A percentile compares a stretch with the other conserved stretches of the same genome.
Conservation (phyloP, 1,140 invertebrate species). For the Drosophila sp. region DNA sequence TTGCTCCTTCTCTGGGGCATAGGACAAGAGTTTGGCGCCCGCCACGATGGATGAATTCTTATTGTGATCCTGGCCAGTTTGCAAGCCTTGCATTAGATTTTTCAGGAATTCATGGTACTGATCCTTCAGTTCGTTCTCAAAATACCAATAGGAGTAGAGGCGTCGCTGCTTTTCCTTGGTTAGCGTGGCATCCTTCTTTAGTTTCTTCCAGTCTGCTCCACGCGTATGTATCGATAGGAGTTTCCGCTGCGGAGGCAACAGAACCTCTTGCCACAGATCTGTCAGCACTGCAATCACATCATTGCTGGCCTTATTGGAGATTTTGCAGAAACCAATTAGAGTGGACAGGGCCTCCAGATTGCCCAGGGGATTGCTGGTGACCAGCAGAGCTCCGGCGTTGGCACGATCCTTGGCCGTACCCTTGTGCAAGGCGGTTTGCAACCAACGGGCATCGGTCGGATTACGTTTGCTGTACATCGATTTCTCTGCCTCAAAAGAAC, state of each 20-base stretch:
- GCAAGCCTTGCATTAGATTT: slow-evolving; percentile 76
- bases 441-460: slow-evolving; percentile 85
- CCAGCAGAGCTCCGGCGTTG: slow-evolving; percentile 89
- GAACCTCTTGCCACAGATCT: slow-evolving; percentile 88
- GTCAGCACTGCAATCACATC: slow-evolving; percentile 87
- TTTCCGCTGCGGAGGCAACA: slow-evolving; percentile 88
- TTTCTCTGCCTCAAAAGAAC: slow-evolving; percentile 68
- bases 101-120: slow-evolving; percentile 84
- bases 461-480: slow-evolving; percentile 67
- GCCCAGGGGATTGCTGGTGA: slow-evolving; percentile 91
- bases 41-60: slow-evolving; percentile 91
- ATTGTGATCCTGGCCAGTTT: slow-evolving; percentile 86
- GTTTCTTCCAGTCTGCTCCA: slow-evolving; percentile 82
- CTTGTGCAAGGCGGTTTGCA: slow-evolving; percentile 88
- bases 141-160: slow-evolving; percentile 86
- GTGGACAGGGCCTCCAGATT: slow-evolving; percentile 86
- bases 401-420: slow-evolving; percentile 91
- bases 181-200: slow-evolving; percentile 48
- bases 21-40: slow-evolving; percentile 91
- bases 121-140: slow-evolving; percentile 89
- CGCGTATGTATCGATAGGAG: slow-evolving; percentile 87
- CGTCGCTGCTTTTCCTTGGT: slow-evolving; percentile 81
- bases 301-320: slow-evolving; percentile 88
- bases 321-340: slow-evolving; percentile 88
- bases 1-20: slow-evolving; percentile 95